Base-by-base conservation (phyloP, 2,888 invertebrate species). In the Drosophila infuscata region DNA sequence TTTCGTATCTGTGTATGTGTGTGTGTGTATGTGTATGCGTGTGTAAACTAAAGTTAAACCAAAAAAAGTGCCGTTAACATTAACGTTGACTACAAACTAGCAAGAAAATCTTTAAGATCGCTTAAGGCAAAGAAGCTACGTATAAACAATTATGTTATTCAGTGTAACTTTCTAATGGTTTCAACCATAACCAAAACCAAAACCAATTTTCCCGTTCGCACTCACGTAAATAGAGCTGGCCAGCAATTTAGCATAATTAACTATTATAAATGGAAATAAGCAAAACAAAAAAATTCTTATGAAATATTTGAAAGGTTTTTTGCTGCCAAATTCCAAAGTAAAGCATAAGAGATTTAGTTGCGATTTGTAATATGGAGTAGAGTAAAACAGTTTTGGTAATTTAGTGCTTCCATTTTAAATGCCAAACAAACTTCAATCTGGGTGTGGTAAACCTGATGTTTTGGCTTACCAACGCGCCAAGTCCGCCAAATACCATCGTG, bases 151-250 rank as follows among this genome's bases (percentile, higher is more conserved):
- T 68, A 65, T 62, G 11, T 62, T 60, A 41, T 61, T 57, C 61
- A 66, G 57, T 67, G 66, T 69, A 73, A 79, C 79, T 79, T 79
- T 79, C 79, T 79, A 79, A 76, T 64, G 76, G 58, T 71, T 57
- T 52, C 61, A 52, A 58, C 36, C 49, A 46, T 35, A 43, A 38
- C 67, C 48, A 35, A 63, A 52, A 60, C 30, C 54, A 38, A 46
- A 58, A 53, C 43, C 63, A 43, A 66, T 51, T 61, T 61, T 43
- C 57, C 59, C 29, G 36, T 46, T 29, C 63, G 41, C 41, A 43
- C 41, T 20, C 41, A 20, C 53, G 41, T 43, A 20, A 20, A 30
- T 56, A 48, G 54, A 41, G 33, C 35, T 54, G 32, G n/a, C 43
- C 66, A 63, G 56, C 59, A 67, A 63, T 60, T 70, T 52, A 58